These are phyloP conservation scores for Catharus minimus DNA, from an alignment of 2,113 vertebrate species.

Conservation along the genomic window DNA sequence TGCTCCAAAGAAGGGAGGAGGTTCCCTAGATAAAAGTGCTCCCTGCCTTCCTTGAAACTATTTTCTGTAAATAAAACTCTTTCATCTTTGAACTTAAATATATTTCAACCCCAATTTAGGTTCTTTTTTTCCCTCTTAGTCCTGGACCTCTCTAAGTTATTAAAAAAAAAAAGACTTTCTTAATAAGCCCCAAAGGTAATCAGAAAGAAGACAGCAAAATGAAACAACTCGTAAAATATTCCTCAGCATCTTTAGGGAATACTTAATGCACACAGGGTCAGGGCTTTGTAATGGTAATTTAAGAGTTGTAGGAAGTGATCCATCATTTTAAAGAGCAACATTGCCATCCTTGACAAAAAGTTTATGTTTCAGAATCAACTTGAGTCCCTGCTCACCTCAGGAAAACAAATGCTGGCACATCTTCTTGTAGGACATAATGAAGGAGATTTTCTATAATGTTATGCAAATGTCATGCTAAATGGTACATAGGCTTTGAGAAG, in stretches of 20 bases:
- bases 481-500: slow-evolving; percentile 1
- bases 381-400: slow-evolving; percentile 56
- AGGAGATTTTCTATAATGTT: slow-evolving; percentile 46
- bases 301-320: slow-evolving; percentile 80
- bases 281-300: slow-evolving; percentile 87
- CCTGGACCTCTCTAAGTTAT: slow-evolving; percentile 47
- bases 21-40: slow-evolving; percentile 65
- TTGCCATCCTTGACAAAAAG: slow-evolving; percentile 72
- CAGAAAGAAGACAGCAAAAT: slow-evolving; percentile 76
- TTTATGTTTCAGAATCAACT: slow-evolving; percentile 75
- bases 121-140: slow-evolving; percentile 60
- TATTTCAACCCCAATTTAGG: slow-evolving; percentile 66
- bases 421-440: slow-evolving; percentile 45
- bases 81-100: slow-evolving; percentile 77
- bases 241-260: slow-evolving; percentile 74
- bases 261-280: slow-evolving; percentile 79
- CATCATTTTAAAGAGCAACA: slow-evolving; percentile 78
- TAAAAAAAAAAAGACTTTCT: slow-evolving; percentile 48
- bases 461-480: slow-evolving; percentile 51
- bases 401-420: slow-evolving; percentile 59
- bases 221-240: slow-evolving; percentile 82
- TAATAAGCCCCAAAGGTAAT: slow-evolving; percentile 85
- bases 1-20: slow-evolving; percentile 44
- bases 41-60: slow-evolving; percentile 65
- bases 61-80: slow-evolving; percentile 70